Percentiles rank a stretch among this genome's conserved stretches.
phyloP scores from a whole-genome alignment of 2,113 vertebrate species.

The Plestiodon gilberti region DNA sequence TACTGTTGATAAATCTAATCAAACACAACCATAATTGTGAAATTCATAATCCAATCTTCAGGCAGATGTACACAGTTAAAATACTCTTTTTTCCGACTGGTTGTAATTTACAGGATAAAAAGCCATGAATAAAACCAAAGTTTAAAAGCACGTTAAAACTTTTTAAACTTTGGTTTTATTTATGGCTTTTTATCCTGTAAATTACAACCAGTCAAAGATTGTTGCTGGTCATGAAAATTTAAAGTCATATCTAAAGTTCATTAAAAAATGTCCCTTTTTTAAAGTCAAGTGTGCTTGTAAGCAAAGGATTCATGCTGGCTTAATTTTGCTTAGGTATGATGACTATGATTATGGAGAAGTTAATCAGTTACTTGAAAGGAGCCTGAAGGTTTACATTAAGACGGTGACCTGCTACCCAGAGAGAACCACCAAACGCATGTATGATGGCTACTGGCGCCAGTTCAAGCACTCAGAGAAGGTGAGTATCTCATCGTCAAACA shows the following conservation, averaged over 20 bases:
- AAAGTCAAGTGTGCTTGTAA: background rate
- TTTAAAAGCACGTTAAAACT: too few species aligned
- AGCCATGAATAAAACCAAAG: too few species aligned
- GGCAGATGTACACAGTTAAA: background rate
- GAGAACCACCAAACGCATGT: conserved; percentile 87
- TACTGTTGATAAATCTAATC: background rate
- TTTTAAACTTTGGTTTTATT: too few species aligned
- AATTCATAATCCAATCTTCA: background rate
- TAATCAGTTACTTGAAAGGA: conserved; percentile 88
- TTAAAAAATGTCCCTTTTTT: background rate
- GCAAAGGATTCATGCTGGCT: conserved; percentile 24
- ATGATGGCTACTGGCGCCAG: conserved; percentile 87
- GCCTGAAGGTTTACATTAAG: conserved; percentile 90
- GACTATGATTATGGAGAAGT: conserved; percentile 90
- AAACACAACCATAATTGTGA: background rate
- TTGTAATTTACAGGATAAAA: too few species aligned
- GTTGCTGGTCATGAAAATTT: too few species aligned
- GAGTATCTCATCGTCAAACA: background rate
- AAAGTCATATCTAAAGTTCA: too few species aligned
- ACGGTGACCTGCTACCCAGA: conserved; percentile 90
- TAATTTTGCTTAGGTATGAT: conserved; percentile 79
- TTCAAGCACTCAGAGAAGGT: conserved; percentile 91
- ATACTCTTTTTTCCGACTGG: too few species aligned
- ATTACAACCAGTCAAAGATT: too few species aligned
- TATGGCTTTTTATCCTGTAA: too few species aligned